phyloP scores from a whole-genome alignment of 2,888 invertebrate genomes.

The Hypercompe scribonia region DNA sequence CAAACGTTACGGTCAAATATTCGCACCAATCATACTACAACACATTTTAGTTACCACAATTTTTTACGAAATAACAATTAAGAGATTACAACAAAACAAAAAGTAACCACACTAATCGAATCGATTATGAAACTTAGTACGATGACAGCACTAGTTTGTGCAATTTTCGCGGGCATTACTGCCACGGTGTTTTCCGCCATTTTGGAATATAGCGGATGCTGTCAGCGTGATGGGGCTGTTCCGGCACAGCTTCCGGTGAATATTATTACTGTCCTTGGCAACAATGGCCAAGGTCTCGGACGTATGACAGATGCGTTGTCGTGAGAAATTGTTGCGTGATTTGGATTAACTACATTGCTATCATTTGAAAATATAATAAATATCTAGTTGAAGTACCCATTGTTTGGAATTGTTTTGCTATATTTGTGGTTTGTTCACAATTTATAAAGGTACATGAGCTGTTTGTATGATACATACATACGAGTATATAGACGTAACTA shows the following conservation, averaged over 20 bases:
- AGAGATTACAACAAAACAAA: slow-evolving; percentile 29
- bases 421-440: not conserved
- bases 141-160: slow-evolving; percentile 51
- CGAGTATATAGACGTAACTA: not conserved
- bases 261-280: slow-evolving; percentile 64
- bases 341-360: slow-evolving; percentile 20
- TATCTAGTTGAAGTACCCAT: not conserved
- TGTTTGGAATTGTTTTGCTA: not conserved
- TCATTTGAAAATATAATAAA: slow-evolving; percentile 16
- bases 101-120: slow-evolving; percentile 26
- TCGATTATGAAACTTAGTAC: slow-evolving; percentile 44
- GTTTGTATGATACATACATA: not conserved
- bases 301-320: slow-evolving; percentile 46
- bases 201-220: slow-evolving; percentile 46
- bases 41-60: slow-evolving; percentile 37
- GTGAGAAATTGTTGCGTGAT: slow-evolving; percentile 49
- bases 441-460: not conserved
- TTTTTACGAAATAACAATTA: slow-evolving; percentile 50
- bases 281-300: slow-evolving; percentile 65
- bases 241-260: slow-evolving; percentile 58
- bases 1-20: slow-evolving; percentile 45
- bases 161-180: slow-evolving; percentile 53
- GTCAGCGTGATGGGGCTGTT: slow-evolving; percentile 69
- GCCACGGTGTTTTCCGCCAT: slow-evolving; percentile 30
- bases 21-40: slow-evolving; percentile 43